Evolutionary conservation across 1,140 invertebrate species (phyloP), one percentile per base, ranked within the genome.

Genomic region (Drosophila navojoa): DNA sequence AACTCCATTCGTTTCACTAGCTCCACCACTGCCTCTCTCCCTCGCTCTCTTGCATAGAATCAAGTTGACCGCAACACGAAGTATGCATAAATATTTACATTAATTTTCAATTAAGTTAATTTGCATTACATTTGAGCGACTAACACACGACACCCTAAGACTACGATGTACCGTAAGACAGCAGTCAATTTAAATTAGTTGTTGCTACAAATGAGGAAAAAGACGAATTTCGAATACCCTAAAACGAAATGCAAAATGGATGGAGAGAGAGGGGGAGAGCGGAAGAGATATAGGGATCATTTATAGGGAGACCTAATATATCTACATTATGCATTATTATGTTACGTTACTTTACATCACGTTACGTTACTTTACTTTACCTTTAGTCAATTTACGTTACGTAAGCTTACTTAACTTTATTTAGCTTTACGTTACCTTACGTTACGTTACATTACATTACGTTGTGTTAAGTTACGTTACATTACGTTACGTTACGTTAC

Each of bases 91-190:
- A 81, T 87, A 80, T 87, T 86, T 86, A 86, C 78, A 87, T 86
- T 86, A 72, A 81, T 87, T 86, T 86, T 87, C 78, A 87, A 86
- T 85, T 84, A 86, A 86, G 75, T 72, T 64, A 70, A 81, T 86
- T 85, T 81, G 82, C 81, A 85, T 85, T 75, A 62, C 62, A 86
- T 85, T 67, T 62, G 55, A 70, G 27, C 13, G 38, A 54, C 32
- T 27, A 53, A 45, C 44, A 63, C 38, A 69, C 57, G 29, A 74
- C 59, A 70, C 71, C 64, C 57, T 61, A 70, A 38, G 9, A 29
- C 53, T 42, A 32, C 15, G 42, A 74, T 58, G 49, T 74, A 70
- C 71, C 71, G 71, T 63, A 70, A 63, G 27, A 0, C 32, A 9
- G n/a, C 32, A 27, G 29, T 29, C 29, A 53, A 44, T 27, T 27